Evolutionary conservation across 2,797 vertebrate species (phyloP).

Genomic region (Lerista edwardsae): DNA sequence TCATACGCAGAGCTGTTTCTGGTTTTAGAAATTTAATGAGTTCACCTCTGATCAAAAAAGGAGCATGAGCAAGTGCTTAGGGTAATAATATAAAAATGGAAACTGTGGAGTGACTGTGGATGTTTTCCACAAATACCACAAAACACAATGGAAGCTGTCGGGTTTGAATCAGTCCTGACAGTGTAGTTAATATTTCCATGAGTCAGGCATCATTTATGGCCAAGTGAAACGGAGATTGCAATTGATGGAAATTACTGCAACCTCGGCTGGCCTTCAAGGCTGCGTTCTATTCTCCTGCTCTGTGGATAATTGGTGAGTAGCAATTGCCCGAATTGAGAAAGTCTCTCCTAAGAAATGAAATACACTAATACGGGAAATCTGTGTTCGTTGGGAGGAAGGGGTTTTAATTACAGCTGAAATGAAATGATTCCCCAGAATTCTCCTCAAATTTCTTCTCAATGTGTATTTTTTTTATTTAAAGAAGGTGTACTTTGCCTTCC

Average conservation of each 20-base stretch:
- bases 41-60: constrained; percentile 4
- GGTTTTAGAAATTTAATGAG: constrained; percentile 19
- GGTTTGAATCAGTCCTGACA: constrained; percentile 44
- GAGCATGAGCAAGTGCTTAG: constrained; percentile 22
- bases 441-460: not conserved
- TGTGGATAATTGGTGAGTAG: constrained; percentile 38
- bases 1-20: not conserved
- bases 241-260: constrained; percentile 51
- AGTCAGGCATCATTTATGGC: constrained; percentile 51
- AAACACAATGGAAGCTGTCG: constrained; percentile 38
- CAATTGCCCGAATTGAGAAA: constrained; percentile 30
- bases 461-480: not conserved
- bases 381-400: not conserved
- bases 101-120: constrained; percentile 32
- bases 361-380: not conserved
- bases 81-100: constrained; percentile 29
- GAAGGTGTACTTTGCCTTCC: not conserved
- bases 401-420: not conserved
- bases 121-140: constrained; percentile 47
- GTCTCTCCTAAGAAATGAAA: constrained; percentile 26
- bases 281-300: constrained; percentile 30
- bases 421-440: constrained; percentile 1
- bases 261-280: constrained; percentile 51
- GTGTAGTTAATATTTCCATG: constrained; percentile 63
- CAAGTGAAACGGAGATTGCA: constrained; percentile 55